These are phyloP conservation scores for Pogona vitticeps DNA, from an alignment of 2,113 vertebrate species.

Conservation along the genomic window DNA sequence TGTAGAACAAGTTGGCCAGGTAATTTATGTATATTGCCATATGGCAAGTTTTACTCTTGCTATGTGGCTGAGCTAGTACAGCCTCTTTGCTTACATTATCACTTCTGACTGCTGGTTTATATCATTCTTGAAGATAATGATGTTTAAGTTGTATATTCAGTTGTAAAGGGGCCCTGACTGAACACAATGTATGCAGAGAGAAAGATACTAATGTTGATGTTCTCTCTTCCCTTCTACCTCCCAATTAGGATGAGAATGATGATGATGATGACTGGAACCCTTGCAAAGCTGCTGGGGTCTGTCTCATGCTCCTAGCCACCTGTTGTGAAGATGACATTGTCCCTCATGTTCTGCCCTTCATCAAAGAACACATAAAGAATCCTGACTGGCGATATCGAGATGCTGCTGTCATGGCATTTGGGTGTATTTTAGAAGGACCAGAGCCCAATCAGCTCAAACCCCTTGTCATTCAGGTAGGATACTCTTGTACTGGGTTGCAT, in stretches of 20 bases:
- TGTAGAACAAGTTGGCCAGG: not conserved
- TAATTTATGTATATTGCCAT: not conserved
- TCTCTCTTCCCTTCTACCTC: not conserved
- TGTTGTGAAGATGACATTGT: conserved; percentile 98
- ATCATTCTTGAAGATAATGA: not conserved
- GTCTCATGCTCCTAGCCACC: conserved; percentile 96
- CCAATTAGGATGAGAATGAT: conserved; percentile 91
- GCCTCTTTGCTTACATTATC: not conserved
- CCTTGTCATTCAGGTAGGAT: conserved; percentile 88
- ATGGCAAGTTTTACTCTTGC: not conserved
- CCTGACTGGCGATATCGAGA: conserved; percentile 95
- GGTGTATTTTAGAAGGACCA: conserved; percentile 94
- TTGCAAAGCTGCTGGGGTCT: conserved; percentile 95
- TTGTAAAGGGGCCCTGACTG: not conserved
- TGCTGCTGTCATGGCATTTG: conserved; percentile 98
- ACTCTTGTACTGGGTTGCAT: too few species aligned
- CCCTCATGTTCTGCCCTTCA: conserved; percentile 96
- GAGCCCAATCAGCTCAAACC: conserved; percentile 97
- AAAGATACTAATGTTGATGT: not conserved
- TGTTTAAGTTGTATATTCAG: not conserved
- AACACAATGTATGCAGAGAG: not conserved
- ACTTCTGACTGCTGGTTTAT: not conserved
- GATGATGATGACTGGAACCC: conserved; percentile 99
- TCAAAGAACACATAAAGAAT: conserved; percentile 96
- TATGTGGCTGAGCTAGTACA: not conserved